Conservation (phyloP, 1,140 invertebrate genomes). For the Calliphora vicina region DNA sequence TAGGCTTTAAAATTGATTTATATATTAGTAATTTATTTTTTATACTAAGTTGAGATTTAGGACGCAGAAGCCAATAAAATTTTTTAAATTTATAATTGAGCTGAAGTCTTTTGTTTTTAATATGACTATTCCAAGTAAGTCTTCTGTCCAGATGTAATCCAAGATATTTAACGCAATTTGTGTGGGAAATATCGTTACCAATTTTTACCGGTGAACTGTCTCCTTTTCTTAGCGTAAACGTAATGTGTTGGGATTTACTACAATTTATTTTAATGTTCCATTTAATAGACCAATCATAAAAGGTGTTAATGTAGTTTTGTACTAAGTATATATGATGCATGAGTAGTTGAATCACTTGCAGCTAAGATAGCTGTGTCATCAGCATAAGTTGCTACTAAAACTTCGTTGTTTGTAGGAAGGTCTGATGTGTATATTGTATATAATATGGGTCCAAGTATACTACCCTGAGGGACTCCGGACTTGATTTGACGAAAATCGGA, state of each 20-base stretch:
- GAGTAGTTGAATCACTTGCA: not conserved
- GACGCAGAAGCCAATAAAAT: not conserved
- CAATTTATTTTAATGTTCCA: too few species aligned
- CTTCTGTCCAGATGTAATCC: not conserved
- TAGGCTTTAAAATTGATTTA: not conserved
- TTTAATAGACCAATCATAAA: too few species aligned
- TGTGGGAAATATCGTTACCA: too few species aligned
- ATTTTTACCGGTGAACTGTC: too few species aligned
- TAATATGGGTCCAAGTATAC: slow-evolving; percentile 35
- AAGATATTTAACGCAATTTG: not conserved
- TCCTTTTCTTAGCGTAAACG: too few species aligned
- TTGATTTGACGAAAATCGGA: not conserved
- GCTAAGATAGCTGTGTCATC: slow-evolving; percentile 36
- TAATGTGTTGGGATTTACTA: too few species aligned
- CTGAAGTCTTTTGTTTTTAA: not conserved
- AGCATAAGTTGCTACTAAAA: slow-evolving; percentile 30
- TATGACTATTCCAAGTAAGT: not conserved
- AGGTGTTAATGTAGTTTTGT: not conserved
- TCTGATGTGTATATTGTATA: slow-evolving; percentile 2
- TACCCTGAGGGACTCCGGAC: slow-evolving; percentile 40
- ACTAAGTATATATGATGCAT: not conserved
- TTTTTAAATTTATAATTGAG: not conserved
- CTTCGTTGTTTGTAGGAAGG: not conserved
- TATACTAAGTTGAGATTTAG: not conserved
- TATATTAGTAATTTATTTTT: not conserved